A percentile compares a stretch with the other conserved stretches of the same genome.
phyloP scores from a whole-genome alignment of 2,113 vertebrate species.

The Eurypyga helias region DNA sequence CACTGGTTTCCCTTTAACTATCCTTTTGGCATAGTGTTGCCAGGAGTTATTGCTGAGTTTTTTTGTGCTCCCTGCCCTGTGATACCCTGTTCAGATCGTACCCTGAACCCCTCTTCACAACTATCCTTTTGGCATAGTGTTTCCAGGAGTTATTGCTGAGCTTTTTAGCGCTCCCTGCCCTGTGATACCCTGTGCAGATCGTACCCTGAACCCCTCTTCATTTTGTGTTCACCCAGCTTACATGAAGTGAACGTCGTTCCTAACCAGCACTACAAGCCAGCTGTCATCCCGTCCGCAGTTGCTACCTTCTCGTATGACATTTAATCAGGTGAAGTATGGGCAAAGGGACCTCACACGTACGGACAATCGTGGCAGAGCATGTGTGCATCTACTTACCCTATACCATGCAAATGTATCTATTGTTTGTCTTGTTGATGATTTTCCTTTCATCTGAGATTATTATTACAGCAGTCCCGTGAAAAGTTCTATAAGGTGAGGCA shows the following conservation, averaged over 20 bases:
- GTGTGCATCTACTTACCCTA: neutral
- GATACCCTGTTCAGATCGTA: neutral
- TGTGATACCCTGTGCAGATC: neutral
- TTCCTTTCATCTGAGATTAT: neutral
- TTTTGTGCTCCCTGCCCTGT: neutral
- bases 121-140: neutral
- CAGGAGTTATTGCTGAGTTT: neutral
- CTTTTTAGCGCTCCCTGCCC: neutral
- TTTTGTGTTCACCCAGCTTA: neutral
- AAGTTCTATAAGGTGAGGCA: neutral
- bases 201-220: neutral
- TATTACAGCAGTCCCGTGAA: neutral
- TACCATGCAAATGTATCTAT: fast-evolving
- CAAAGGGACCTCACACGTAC: neutral
- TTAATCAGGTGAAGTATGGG: neutral
- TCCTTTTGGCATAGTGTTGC: neutral
- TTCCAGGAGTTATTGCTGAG: neutral
- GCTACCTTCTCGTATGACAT: too few relatives aligned
- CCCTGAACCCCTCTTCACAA: neutral
- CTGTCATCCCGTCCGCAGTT: neutral
- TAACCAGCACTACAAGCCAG: fast-evolving
- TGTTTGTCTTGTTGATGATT: neutral
- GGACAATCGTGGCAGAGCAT: neutral
- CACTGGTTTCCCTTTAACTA: neutral
- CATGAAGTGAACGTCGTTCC: neutral